phyloP scores from a whole-genome alignment of 2,797 vertebrate species.

The Helarctos malayanus region DNA sequence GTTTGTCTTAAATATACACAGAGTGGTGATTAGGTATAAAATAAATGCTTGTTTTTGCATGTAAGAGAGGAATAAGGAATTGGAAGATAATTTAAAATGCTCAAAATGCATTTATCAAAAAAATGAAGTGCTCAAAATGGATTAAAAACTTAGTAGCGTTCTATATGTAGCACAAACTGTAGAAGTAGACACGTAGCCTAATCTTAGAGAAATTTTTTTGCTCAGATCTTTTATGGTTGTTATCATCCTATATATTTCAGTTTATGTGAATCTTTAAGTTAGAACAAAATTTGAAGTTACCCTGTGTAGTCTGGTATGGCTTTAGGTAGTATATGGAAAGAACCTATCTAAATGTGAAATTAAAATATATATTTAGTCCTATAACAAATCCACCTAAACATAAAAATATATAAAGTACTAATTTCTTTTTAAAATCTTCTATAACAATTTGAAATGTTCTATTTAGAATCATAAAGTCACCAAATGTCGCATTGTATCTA shows the following conservation, averaged over 20 bases:
- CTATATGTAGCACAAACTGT: background rate
- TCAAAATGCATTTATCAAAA: background rate
- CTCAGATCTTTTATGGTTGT: background rate
- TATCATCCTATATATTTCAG: background rate
- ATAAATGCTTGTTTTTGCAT: constrained; percentile 39
- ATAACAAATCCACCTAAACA: background rate
- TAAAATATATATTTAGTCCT: background rate
- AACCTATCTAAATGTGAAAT: constrained; percentile 37
- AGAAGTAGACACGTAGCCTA: constrained; percentile 34
- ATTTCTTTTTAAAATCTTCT: background rate
- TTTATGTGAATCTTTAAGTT: constrained; percentile 11
- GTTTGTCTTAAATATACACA: constrained; percentile 20
- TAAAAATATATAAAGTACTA: background rate
- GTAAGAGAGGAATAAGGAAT: background rate
- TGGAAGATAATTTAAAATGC: constrained; percentile 3
- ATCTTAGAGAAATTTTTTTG: constrained; percentile 40
- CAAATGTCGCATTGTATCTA: background rate
- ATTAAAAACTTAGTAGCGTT: background rate
- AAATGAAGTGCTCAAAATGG: constrained; percentile 1
- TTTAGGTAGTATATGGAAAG: constrained; percentile 50
- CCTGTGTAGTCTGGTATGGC: background rate
- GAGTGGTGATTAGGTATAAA: background rate
- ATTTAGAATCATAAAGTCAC: background rate
- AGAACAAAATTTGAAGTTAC: constrained; percentile 10
- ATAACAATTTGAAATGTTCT: background rate